Evolutionary conservation across 2,888 invertebrate species (phyloP).

Genomic region (Synergus laeviventris): DNA sequence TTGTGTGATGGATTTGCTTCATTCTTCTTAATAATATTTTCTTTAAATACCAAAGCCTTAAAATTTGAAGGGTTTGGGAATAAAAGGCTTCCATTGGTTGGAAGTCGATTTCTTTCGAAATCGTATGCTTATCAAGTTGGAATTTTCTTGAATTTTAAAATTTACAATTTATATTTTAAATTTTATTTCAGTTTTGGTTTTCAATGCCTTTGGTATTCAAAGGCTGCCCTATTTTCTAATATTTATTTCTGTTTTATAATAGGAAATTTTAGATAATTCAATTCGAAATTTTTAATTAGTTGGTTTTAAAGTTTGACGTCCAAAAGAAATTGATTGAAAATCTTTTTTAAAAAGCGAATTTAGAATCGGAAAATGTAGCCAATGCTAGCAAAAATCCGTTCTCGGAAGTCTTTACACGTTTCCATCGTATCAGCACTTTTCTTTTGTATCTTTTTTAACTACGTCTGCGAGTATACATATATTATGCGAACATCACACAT

Average conservation of each 20-base stretch:
- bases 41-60: not conserved
- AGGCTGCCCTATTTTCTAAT: not conserved
- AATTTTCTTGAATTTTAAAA: not conserved
- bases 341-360: not conserved
- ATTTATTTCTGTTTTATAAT: no score
- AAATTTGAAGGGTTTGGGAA: not conserved
- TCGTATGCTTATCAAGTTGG: no score
- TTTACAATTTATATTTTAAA: not conserved
- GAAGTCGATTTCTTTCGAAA: no score
- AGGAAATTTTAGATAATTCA: no score
- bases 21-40: no score
- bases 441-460: conserved; percentile 65
- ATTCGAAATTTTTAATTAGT: no score
- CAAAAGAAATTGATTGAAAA: conserved; percentile 13
- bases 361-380: conserved; percentile 40
- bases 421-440: conserved; percentile 69
- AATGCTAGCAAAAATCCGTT: conserved; percentile 58
- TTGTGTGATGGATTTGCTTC: not conserved
- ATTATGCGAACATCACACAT: conserved; percentile 69
- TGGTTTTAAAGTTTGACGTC: not conserved
- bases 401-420: conserved; percentile 63
- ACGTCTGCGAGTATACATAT: conserved; percentile 64
- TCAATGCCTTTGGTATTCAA: not conserved
- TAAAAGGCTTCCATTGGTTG: no score
- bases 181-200: not conserved